A percentile compares a stretch with the other conserved stretches of the same genome.
Conservation (phyloP, 1,140 invertebrate species). For the Drosophila eugracilis region DNA sequence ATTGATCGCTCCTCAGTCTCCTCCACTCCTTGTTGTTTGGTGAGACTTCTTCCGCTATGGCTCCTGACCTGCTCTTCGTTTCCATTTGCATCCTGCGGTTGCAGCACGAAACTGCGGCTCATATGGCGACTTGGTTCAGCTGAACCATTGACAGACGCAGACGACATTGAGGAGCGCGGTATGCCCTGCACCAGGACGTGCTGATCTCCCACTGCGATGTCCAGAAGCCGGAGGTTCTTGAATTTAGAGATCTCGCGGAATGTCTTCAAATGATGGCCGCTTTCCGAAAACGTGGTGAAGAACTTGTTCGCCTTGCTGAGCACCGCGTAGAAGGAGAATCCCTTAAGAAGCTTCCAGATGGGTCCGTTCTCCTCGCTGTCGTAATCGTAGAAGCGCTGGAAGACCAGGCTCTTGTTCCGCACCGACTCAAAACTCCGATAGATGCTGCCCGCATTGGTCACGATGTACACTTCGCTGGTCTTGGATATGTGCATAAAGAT, state of each 20-base stretch:
- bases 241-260: constrained; percentile 84
- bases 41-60: constrained; percentile 56
- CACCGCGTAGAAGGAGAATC: constrained; percentile 78
- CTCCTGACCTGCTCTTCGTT: constrained; percentile 38
- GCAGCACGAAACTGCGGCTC: constrained; percentile 65
- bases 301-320: constrained; percentile 82
- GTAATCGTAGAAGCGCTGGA: constrained; percentile 83
- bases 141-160: constrained; percentile 48
- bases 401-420: constrained; percentile 78
- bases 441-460: constrained; percentile 80
- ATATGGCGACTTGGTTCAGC: constrained; percentile 56
- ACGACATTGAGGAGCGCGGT: constrained; percentile 63
- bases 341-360: constrained; percentile 81
- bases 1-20: constrained; percentile 27
- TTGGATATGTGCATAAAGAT: constrained; percentile 84
- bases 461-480: constrained; percentile 82
- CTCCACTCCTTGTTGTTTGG: constrained; percentile 49
- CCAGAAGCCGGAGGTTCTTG: constrained; percentile 75
- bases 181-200: constrained; percentile 82
- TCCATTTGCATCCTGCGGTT: constrained; percentile 51
- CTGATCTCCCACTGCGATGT: constrained; percentile 80
- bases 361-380: constrained; percentile 84
- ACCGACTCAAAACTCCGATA: constrained; percentile 80
- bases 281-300: constrained; percentile 83
- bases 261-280: constrained; percentile 83